phyloP scores from a whole-genome alignment of 2,113 vertebrate genomes.

The Saccopteryx bilineata region DNA sequence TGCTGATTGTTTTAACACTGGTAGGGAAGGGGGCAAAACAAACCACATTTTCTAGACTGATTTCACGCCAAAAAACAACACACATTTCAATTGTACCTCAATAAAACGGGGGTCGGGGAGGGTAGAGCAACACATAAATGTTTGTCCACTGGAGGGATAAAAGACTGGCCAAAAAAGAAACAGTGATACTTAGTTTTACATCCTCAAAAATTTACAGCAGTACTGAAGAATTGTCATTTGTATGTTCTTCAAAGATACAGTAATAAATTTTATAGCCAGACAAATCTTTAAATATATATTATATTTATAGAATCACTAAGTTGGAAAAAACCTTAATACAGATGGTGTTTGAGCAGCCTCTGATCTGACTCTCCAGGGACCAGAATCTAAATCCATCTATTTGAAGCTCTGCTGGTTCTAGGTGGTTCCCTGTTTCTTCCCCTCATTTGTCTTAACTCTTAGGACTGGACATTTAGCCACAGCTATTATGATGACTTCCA shows the following conservation, averaged over 20 bases:
- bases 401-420: not conserved
- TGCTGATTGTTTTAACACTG: not conserved
- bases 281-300: not conserved
- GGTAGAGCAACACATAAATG: not conserved
- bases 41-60: not conserved
- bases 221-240: constrained; percentile 24
- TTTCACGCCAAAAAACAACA: not conserved
- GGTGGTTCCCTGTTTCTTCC: not conserved
- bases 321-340: not conserved
- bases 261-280: not conserved
- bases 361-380: not conserved
- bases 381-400: not conserved
- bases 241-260: not conserved
- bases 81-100: not conserved
- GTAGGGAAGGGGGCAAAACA: not conserved
- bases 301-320: not conserved
- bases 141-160: not conserved
- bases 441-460: not conserved
- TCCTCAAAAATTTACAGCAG: not conserved
- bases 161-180: not conserved
- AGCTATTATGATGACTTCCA: not conserved
- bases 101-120: not conserved
- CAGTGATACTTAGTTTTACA: not conserved
- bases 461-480: not conserved
- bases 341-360: not conserved